Evolutionary conservation across 2,113 vertebrate genomes (phyloP).

Genomic region (Lepus timidus): DNA sequence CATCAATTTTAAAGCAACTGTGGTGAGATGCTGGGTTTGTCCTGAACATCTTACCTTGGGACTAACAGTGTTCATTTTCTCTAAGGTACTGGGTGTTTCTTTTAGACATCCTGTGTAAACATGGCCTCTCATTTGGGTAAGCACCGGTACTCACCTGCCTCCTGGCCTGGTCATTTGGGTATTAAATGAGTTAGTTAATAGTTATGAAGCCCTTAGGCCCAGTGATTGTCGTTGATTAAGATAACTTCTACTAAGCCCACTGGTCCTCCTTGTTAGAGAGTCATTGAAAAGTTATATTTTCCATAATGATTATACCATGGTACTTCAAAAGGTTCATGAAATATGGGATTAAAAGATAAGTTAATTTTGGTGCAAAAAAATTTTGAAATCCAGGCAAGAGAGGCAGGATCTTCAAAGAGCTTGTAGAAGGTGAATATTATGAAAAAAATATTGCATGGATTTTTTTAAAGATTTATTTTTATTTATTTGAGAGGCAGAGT

Average conservation of each 20-base stretch:
- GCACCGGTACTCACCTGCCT: not conserved
- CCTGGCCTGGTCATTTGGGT: not conserved
- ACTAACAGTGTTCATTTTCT: not conserved
- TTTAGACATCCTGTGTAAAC: not conserved
- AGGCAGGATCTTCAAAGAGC: too few species aligned
- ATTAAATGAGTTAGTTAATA: slow-evolving; percentile 4
- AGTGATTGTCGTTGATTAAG: not conserved
- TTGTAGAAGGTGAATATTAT: too few species aligned
- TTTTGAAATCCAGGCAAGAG: too few species aligned
- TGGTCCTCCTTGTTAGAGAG: slow-evolving; percentile 1
- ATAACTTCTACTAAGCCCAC: not conserved
- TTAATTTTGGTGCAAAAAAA: too few species aligned
- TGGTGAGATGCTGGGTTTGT: not conserved
- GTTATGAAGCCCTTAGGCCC: not conserved
- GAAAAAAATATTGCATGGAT: too few species aligned
- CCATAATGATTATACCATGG: not conserved
- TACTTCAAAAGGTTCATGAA: too few species aligned
- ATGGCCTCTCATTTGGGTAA: not conserved
- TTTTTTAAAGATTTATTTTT: too few species aligned
- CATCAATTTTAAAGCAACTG: slow-evolving; percentile 41
- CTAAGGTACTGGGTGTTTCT: not conserved
- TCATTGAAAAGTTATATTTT: not conserved
- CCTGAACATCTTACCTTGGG: not conserved
- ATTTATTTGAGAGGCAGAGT: too few species aligned
- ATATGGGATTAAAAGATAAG: too few species aligned